A percentile compares a stretch with the other conserved stretches of the same genome.
These are phyloP conservation scores for roundworm (Caenorhabditis elegans) DNA, from an alignment of 1,140 invertebrate species.

Conservation along the genomic window DNA sequence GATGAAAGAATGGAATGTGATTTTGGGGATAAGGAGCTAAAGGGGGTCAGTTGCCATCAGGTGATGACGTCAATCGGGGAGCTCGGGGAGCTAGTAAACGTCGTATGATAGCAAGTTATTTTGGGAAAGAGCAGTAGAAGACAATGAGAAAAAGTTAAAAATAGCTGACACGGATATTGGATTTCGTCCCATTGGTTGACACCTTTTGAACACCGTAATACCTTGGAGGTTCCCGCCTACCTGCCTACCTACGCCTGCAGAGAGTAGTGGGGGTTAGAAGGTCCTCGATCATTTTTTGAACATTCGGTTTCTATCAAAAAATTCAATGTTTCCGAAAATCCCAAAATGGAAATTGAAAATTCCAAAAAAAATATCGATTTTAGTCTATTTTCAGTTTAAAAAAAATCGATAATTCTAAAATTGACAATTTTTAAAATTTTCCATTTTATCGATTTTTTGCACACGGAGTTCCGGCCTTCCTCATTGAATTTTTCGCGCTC, in stretches of 20 bases:
- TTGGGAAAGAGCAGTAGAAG: neutral
- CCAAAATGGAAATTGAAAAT: too few species aligned
- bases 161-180: neutral
- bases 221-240: too few species aligned
- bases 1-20: neutral
- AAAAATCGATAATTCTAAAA: too few species aligned
- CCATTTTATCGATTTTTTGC: too few species aligned
- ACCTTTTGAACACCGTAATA: neutral
- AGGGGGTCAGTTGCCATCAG: slow-evolving; percentile 25
- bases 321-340: too few species aligned
- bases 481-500: too few species aligned
- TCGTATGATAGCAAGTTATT: neutral
- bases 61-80: slow-evolving; percentile 12
- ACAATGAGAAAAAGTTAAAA: neutral
- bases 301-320: neutral
- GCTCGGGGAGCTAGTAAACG: neutral
- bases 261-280: too few species aligned
- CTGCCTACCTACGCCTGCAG: too few species aligned
- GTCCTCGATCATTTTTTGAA: neutral
- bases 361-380: too few species aligned
- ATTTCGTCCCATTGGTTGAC: neutral
- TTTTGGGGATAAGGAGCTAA: neutral
- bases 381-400: too few species aligned
- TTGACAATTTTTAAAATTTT: too few species aligned
- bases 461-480: too few species aligned